Percentiles rank a stretch among this genome's conserved stretches.
These are phyloP conservation scores for Orientallactaga bullata DNA, from an alignment of 2,113 vertebrate genomes.

Conservation along the genomic window DNA sequence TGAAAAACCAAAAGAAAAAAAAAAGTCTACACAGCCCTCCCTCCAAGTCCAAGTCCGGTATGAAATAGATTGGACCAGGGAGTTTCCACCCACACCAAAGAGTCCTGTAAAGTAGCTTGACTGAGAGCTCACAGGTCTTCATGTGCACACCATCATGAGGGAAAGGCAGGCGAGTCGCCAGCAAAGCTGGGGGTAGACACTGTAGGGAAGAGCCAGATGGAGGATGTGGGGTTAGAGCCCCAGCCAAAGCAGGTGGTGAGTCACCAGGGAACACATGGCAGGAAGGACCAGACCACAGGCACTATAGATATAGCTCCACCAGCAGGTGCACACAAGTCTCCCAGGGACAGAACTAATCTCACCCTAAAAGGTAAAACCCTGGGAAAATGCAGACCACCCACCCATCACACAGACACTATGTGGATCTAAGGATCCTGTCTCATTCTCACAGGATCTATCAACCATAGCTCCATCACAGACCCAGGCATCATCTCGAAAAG, in stretches of 20 bases:
- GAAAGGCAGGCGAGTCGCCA: slow-evolving; percentile 50
- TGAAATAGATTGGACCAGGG: background rate
- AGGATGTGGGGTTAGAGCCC: background rate
- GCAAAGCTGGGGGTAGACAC: background rate
- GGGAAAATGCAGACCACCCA: background rate
- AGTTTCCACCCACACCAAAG: background rate
- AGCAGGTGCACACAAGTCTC: background rate
- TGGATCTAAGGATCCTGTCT: background rate
- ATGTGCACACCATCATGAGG: background rate
- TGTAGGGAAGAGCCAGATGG: slow-evolving; percentile 15
- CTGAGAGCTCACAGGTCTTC: background rate
- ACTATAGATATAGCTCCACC: background rate
- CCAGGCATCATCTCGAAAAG: background rate
- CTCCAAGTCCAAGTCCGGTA: background rate
- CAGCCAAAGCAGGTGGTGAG: slow-evolving; percentile 22
- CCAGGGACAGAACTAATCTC: background rate
- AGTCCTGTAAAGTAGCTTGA: background rate
- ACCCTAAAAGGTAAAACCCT: background rate
- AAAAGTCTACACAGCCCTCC: background rate
- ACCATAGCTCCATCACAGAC: background rate
- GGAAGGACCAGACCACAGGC: background rate
- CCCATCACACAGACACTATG: background rate
- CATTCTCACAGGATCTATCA: background rate
- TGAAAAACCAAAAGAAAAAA: no score
- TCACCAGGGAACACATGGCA: background rate